Evolutionary conservation across 2,797 vertebrate species (phyloP), one percentile per base, ranked within the genome.

Genomic region (Petrocephalus sullivani): DNA sequence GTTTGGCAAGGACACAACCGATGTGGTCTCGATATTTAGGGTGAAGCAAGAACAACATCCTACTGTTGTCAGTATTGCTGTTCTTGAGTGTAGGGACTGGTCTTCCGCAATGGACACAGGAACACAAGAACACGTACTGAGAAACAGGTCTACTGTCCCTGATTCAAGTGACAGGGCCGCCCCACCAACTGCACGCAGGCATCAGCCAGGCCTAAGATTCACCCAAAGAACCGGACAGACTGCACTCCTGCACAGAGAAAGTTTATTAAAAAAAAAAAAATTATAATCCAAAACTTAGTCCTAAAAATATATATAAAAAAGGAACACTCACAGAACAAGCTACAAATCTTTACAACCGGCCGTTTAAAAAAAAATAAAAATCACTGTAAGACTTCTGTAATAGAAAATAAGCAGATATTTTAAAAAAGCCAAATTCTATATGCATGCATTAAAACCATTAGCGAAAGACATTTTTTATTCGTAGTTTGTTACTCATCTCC

Each of bases 261-360:
- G 87, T 92, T 92, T 92, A 91, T 92, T 92, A 81, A 88, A 89
- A 91, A 83, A 88, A 89, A 83, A 91, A 91, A 87, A 87, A 82
- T 82, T 90, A 89, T 83, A 61, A 5, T 92, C 91, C 90, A 92
- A 91, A 87, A 90, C 88, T 92, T 89, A 91, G 90, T 90, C 60
- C 90, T 92, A 91, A 90, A 91, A 91, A 88, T 87, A 90, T 90
- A 56, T 57, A 78, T 88, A 91, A 90, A 91, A 90, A 89, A 88
- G 86, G 28, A 21, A 88, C 88, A 88, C 33, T 89, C 89, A 90
- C 91, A 89, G 90, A 90, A 92, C 84, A 88, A 88, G 91, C 89
- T 92, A 92, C 89, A 93, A 91, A 90, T 91, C 85, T 91, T 92
- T 92, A 90, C 91, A 92, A 88, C 56, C 78, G 28, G 89, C 81